Evolutionary conservation across 2,888 invertebrate genomes (phyloP).

Genomic region (Alentia gelatinosa): DNA sequence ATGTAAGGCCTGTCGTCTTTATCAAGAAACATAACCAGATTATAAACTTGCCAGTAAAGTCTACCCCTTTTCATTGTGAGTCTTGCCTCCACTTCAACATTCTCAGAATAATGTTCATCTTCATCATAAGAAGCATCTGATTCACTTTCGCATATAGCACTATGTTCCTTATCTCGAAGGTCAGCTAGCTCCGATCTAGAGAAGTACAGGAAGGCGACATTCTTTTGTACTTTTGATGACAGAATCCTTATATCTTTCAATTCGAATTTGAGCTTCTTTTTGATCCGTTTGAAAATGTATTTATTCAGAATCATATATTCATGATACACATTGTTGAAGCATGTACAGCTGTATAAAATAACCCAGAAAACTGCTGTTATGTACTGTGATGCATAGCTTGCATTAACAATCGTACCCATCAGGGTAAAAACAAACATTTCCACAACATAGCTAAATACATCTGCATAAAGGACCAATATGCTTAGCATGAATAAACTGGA

Average conservation of each 20-base stretch:
- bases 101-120: not conserved
- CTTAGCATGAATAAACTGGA: slow-evolving; percentile 58
- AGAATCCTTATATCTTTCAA: slow-evolving; percentile 73
- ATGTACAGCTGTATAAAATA: slow-evolving; percentile 76
- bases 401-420: slow-evolving; percentile 79
- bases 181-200: not conserved
- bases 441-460: slow-evolving; percentile 73
- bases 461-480: slow-evolving; percentile 72
- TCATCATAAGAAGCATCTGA: not conserved
- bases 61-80: slow-evolving; percentile 60
- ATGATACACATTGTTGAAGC: slow-evolving; percentile 76
- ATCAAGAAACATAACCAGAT: slow-evolving; percentile 65
- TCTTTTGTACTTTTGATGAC: slow-evolving; percentile 73
- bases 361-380: slow-evolving; percentile 76
- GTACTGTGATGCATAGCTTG: slow-evolving; percentile 74
- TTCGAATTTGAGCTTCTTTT: slow-evolving; percentile 71
- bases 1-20: slow-evolving; percentile 75
- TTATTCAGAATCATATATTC: slow-evolving; percentile 76
- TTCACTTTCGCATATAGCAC: not conserved
- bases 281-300: slow-evolving; percentile 76
- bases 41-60: slow-evolving; percentile 63
- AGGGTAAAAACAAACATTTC: slow-evolving; percentile 76
- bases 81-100: slow-evolving; percentile 35
- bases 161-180: slow-evolving; percentile 58
- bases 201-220: slow-evolving; percentile 74